Evolutionary conservation across 2,888 invertebrate species (phyloP).

Genomic region (Nemotelus nigrinus): DNA sequence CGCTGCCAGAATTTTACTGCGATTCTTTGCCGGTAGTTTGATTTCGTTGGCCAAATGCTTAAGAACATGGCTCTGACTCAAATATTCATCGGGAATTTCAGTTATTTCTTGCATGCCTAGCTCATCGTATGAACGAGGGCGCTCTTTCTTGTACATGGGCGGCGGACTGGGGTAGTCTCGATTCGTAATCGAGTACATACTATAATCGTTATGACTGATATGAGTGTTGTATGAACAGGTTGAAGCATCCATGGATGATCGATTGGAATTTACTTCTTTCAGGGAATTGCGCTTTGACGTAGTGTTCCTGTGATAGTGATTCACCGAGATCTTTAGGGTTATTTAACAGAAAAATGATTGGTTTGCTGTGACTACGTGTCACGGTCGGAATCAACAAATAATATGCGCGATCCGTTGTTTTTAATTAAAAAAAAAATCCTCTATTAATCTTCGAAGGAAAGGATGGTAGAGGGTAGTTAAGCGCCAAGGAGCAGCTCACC

Average conservation of each 20-base stretch:
- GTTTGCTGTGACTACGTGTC: no score
- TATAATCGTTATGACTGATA: conserved; percentile 77
- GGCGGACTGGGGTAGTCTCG: conserved; percentile 50
- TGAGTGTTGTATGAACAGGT: conserved; percentile 85
- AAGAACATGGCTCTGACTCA: conserved; percentile 83
- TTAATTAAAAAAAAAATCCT: no score
- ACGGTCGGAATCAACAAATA: no score
- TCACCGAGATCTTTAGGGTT: no score
- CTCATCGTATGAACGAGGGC: conserved; percentile 53
- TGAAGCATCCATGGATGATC: conserved; percentile 77
- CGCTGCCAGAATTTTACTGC: conserved; percentile 53
- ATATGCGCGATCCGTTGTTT: no score
- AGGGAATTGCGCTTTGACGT: conserved; percentile 72
- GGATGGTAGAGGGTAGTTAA: no score
- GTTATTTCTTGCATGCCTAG: conserved; percentile 74
- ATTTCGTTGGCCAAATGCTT: conserved; percentile 86
- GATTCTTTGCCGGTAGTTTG: conserved; percentile 58
- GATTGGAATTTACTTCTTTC: conserved; percentile 70
- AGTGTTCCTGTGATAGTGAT: conserved; percentile 42
- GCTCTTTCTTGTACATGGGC: conserved; percentile 51
- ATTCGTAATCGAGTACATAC: conserved; percentile 49
- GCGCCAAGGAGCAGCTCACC: no score
- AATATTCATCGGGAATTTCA: conserved; percentile 85
- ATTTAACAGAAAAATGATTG: no score
- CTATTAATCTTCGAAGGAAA: no score